Evolutionary conservation across 2,888 invertebrate genomes (phyloP).

Genomic region (Bellardia pandia): DNA sequence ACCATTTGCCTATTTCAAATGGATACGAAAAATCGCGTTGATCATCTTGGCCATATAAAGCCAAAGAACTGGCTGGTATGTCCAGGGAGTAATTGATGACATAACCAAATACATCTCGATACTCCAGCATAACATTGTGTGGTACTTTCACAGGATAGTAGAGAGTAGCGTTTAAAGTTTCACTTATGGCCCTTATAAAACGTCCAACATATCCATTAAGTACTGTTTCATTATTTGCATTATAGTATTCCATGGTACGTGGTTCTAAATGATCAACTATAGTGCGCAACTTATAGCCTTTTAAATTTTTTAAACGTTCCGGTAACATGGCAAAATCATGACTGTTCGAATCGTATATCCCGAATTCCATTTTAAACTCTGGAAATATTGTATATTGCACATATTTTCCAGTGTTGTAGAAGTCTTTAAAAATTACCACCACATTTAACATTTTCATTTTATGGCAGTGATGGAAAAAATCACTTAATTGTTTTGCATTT

Average conservation of each 20-base stretch:
- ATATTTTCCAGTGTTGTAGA: constrained; percentile 30
- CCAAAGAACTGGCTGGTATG: constrained; percentile 50
- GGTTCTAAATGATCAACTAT: constrained; percentile 63
- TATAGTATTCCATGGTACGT: constrained; percentile 62
- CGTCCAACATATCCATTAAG: constrained; percentile 62
- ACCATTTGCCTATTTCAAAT: constrained; percentile 62
- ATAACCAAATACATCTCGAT: constrained; percentile 34
- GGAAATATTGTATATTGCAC: constrained; percentile 64
- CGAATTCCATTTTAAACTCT: constrained; percentile 48
- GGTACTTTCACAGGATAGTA: constrained; percentile 36
- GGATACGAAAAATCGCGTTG: constrained; percentile 66
- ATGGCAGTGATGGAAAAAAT: constrained; percentile 33
- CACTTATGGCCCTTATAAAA: constrained; percentile 50
- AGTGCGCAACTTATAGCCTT: constrained; percentile 61
- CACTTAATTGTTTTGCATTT: background rate
- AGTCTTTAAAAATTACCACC: constrained; percentile 51
- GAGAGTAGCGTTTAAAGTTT: constrained; percentile 49
- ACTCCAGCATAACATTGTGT: constrained; percentile 18
- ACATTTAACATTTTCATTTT: constrained; percentile 63
- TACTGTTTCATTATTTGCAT: constrained; percentile 17
- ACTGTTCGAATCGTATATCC: background rate
- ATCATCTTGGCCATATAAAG: constrained; percentile 14
- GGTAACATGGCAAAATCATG: background rate
- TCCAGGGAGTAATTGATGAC: constrained; percentile 62
- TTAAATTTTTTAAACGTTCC: constrained; percentile 47